Conservation (phyloP, 2,888 invertebrate species). For the Rhagophthalmus giganteus region DNA sequence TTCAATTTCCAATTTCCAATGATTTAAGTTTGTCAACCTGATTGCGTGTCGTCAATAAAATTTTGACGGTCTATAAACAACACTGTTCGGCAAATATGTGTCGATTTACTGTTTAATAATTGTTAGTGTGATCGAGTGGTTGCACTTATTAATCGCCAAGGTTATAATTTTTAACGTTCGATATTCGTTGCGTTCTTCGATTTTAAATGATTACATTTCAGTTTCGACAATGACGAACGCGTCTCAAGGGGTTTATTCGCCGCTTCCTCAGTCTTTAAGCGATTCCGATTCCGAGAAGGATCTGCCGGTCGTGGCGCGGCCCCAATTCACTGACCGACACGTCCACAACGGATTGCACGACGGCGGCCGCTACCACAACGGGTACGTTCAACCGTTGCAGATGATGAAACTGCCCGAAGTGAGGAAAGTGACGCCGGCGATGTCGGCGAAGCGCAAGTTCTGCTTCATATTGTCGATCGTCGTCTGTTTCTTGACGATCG, state of each 20-base stretch:
- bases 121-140: too few relatives aligned
- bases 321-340: slow-evolving; percentile 13
- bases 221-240: slow-evolving; percentile 43
- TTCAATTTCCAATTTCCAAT: too few relatives aligned
- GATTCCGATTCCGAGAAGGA: slow-evolving; percentile 81
- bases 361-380: slow-evolving; percentile 30
- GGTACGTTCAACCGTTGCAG: slow-evolving; percentile 35
- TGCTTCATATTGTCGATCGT: slow-evolving; percentile 73
- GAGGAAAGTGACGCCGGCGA: slow-evolving; percentile 46
- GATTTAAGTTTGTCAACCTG: too few relatives aligned
- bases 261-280: slow-evolving; percentile 74
- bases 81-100: too few relatives aligned
- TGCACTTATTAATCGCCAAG: too few relatives aligned
- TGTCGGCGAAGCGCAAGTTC: slow-evolving; percentile 69
- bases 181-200: too few relatives aligned
- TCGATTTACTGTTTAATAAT: too few relatives aligned
- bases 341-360: slow-evolving; percentile 35
- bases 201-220: background rate
- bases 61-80: too few relatives aligned
- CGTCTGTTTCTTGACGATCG: slow-evolving; percentile 69
- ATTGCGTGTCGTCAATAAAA: too few relatives aligned
- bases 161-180: too few relatives aligned
- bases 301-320: slow-evolving; percentile 38
- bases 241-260: slow-evolving; percentile 68
- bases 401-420: slow-evolving; percentile 40